Percentiles rank a stretch among this genome's conserved stretches.
phyloP scores from a whole-genome alignment of 2,797 vertebrate genomes.

The Tiaroga cobitis region DNA sequence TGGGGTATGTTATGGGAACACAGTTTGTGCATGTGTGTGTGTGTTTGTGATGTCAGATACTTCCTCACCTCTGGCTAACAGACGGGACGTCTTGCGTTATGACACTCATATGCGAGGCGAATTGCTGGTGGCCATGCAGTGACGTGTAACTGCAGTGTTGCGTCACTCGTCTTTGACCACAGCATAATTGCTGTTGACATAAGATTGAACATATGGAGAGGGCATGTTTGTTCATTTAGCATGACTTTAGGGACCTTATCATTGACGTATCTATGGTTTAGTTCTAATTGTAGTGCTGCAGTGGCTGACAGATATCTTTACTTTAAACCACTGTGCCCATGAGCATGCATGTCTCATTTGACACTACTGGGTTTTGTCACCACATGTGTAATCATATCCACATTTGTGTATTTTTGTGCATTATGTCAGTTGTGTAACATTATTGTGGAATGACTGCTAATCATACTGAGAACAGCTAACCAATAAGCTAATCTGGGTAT shows the following conservation, averaged over 20 bases:
- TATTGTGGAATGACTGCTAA: slow-evolving; percentile 6
- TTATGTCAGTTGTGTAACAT: not conserved
- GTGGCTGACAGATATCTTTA: slow-evolving; percentile 2
- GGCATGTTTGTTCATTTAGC: slow-evolving; percentile 33
- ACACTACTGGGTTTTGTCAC: not conserved
- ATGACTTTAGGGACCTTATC: slow-evolving; percentile 19
- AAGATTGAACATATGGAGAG: slow-evolving; percentile 31
- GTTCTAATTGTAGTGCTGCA: slow-evolving; percentile 20
- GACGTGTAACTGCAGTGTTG: slow-evolving; percentile 23
- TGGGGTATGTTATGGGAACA: slow-evolving; percentile 72
- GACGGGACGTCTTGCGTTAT: slow-evolving; percentile 13
- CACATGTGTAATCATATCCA: not conserved
- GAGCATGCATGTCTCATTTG: not conserved
- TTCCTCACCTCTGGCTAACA: slow-evolving; percentile 43
- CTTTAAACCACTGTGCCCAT: slow-evolving; percentile 6
- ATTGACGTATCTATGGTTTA: slow-evolving; percentile 32
- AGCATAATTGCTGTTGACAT: slow-evolving; percentile 35
- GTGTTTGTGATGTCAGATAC: slow-evolving; percentile 39
- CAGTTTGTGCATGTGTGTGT: slow-evolving; percentile 42
- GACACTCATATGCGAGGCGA: slow-evolving; percentile 28
- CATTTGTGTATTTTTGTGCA: slow-evolving; percentile 26
- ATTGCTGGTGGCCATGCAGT: slow-evolving; percentile 17
- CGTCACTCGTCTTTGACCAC: slow-evolving; percentile 10
- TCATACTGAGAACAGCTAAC: slow-evolving; percentile 19
- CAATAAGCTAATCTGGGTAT: not conserved